These are phyloP conservation scores for Drosophila bifasciata DNA, from an alignment of 1,140 invertebrate species.

Conservation along the genomic window DNA sequence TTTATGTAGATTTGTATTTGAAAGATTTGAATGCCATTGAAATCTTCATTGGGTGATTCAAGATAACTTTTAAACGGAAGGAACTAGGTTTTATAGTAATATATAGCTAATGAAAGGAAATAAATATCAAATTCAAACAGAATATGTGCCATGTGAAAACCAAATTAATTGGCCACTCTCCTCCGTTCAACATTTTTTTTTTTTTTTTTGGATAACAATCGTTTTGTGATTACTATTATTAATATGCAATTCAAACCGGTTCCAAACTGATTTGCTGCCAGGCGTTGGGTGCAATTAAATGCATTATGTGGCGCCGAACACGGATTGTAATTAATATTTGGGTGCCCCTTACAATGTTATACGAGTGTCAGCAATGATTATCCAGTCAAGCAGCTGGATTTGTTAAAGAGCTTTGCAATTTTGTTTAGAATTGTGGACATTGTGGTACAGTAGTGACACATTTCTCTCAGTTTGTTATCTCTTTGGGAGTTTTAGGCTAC, in stretches of 20 bases:
- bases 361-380: conserved; percentile 4
- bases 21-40: too few species aligned
- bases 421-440: not conserved
- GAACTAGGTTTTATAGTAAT: too few species aligned
- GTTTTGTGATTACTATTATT: conserved; percentile 30
- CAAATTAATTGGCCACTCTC: conserved; percentile 16
- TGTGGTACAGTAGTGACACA: too few species aligned
- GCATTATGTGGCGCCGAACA: conserved; percentile 14
- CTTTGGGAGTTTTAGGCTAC: too few species aligned
- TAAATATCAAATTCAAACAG: not conserved
- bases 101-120: too few species aligned
- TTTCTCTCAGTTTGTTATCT: too few species aligned
- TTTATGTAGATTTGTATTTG: too few species aligned
- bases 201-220: conserved; percentile 14
- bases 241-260: conserved; percentile 41
- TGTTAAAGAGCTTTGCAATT: conserved; percentile 21
- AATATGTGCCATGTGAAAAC: conserved; percentile 5
- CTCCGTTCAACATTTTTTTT: not conserved
- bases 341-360: conserved; percentile 29
- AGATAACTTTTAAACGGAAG: too few species aligned
- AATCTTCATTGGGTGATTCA: too few species aligned
- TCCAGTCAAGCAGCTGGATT: conserved; percentile 8
- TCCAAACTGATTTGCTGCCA: too few species aligned
- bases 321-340: conserved; percentile 26
- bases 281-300: conserved; percentile 44